Evolutionary conservation across 2,888 invertebrate genomes (phyloP).

Genomic region (Chaitophorus viminalis): DNA sequence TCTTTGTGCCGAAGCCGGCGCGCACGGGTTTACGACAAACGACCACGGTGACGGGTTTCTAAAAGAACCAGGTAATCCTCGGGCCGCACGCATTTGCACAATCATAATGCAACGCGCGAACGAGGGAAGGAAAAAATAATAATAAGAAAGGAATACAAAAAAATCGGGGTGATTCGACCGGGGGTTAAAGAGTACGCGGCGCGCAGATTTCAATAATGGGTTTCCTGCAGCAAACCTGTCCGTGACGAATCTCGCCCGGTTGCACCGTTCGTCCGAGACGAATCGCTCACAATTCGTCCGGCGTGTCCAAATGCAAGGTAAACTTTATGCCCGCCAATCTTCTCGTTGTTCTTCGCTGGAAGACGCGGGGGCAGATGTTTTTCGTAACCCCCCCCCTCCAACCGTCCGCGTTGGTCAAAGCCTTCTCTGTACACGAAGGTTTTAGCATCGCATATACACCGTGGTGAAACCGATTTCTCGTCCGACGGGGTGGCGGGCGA

Average conservation of each 20-base stretch:
- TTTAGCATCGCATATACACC: too few species aligned
- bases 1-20: neutral
- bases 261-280: constrained; percentile 42
- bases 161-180: neutral
- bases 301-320: constrained; percentile 59
- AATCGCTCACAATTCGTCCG: constrained; percentile 57
- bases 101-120: constrained; percentile 47
- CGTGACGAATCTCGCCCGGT: constrained; percentile 52
- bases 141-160: neutral
- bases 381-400: neutral
- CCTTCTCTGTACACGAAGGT: constrained; percentile 32
- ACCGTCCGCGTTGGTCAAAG: too few species aligned
- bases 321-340: constrained; percentile 36
- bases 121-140: neutral
- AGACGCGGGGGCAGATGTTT: constrained; percentile 43
- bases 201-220: constrained; percentile 58
- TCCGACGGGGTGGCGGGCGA: neutral
- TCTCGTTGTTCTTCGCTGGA: neutral
- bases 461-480: constrained; percentile 48
- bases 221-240: constrained; percentile 61
- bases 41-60: constrained; percentile 18
- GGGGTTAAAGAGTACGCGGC: constrained; percentile 31
- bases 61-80: constrained; percentile 49
- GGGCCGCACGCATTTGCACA: constrained; percentile 60
- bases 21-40: neutral